Base-by-base conservation (phyloP, 2,797 vertebrate species). In the Rallus crepitans region DNA sequence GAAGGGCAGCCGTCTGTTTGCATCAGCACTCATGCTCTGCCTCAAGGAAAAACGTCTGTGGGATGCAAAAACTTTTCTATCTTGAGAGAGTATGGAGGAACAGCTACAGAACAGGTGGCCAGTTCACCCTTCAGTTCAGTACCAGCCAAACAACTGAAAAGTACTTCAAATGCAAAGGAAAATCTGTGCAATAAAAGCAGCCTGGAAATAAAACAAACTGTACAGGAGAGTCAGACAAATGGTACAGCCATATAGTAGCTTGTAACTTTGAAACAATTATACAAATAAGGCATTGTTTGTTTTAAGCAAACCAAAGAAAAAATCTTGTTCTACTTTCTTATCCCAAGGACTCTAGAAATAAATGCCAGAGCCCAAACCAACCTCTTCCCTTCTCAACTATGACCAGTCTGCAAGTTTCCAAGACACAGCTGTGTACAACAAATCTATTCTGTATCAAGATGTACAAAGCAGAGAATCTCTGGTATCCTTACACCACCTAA, bases 271-370 rank as follows among this genome's bases (percentile, higher is more conserved):
- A 65, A 76, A 72, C 15, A 69, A n/a, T 57, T 35, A 78, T 1
- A 89, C 25, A 81, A 81, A 64, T 61, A 87, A 64, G 60, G 76
- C 21, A 61, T 64, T 17, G 1, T 71, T 85, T 84, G 65, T 86
- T 94, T 94, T 61, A 91, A 86, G 11, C 9, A 73, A 91, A 82
- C 7, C 10, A 91, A 87, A 82, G 12, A 5, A 92, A 87, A 89
- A 59, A 52, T 19, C 48, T 61, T 53, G 16, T 31, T 89, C 68
- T 73, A 71, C 28, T 71, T 83, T 90, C 72, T 88, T 37, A 83
- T 71, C 55, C 8, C 5, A 89, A 83, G 24, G 15, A 35, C 30
- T 8, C 30, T 65, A 50, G 55, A 65, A 91, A 83, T 47, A 73
- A 85, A 69, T 15, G 69, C 7, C 78, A 39, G 31, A 90, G 45